Conservation (phyloP, 1,140 invertebrate species). For the Amyelois transitella region DNA sequence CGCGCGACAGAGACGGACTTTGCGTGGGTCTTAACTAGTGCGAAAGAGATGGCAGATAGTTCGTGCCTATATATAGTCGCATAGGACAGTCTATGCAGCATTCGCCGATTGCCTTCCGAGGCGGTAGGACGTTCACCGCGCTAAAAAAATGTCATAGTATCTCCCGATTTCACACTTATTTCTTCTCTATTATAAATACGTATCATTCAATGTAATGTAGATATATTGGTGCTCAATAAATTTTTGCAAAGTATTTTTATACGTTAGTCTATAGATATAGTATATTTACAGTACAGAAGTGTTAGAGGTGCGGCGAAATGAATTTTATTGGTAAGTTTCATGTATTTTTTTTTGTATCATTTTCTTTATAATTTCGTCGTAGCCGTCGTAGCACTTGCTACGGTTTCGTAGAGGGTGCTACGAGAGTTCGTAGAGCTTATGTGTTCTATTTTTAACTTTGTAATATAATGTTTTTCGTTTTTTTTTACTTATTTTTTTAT, state of each 20-base stretch:
- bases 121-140: slow-evolving; percentile 34
- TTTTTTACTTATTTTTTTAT: neutral
- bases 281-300: slow-evolving; percentile 35
- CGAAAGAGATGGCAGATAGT: slow-evolving; percentile 8
- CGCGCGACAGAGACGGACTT: slow-evolving; percentile 11
- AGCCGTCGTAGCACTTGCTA: slow-evolving; percentile 1
- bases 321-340: slow-evolving; percentile 63
- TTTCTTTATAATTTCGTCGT: neutral
- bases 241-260: slow-evolving; percentile 56
- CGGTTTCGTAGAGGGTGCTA: slow-evolving; percentile 5
- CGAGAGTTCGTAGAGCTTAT: neutral
- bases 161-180: slow-evolving; percentile 27
- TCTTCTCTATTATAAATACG: slow-evolving; percentile 57
- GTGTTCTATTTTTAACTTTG: neutral
- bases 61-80: slow-evolving; percentile 41
- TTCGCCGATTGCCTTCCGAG: slow-evolving; percentile 41
- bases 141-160: slow-evolving; percentile 40
- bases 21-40: neutral
- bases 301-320: slow-evolving; percentile 43
- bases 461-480: neutral
- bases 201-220: slow-evolving; percentile 57
- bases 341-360: slow-evolving; percentile 9
- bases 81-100: slow-evolving; percentile 27
- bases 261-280: slow-evolving; percentile 42
- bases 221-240: slow-evolving; percentile 60